These are phyloP conservation scores for Drosophila anomelani DNA, from an alignment of 2,888 invertebrate genomes.

Conservation along the genomic window DNA sequence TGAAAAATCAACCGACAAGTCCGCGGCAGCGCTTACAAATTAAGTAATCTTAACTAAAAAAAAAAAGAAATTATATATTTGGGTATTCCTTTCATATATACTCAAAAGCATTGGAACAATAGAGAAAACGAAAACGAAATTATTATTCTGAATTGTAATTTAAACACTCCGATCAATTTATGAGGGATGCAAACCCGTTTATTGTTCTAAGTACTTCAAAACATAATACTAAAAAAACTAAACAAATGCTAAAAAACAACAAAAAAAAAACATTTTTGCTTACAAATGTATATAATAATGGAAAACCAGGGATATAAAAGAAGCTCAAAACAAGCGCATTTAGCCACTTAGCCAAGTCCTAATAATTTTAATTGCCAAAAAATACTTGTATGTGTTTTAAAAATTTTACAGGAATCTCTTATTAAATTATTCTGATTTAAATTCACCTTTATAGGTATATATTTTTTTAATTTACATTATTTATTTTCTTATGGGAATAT, in stretches of 20 bases:
- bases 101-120: slow-evolving; percentile 25
- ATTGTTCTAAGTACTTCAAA: slow-evolving; percentile 68
- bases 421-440: background rate
- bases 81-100: slow-evolving; percentile 23
- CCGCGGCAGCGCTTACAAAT: slow-evolving; percentile 59
- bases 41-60: slow-evolving; percentile 55
- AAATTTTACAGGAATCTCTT: slow-evolving; percentile 1
- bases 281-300: slow-evolving; percentile 48
- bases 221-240: slow-evolving; percentile 61
- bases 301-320: slow-evolving; percentile 11
- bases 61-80: slow-evolving; percentile 10
- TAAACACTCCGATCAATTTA: slow-evolving; percentile 15
- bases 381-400: background rate
- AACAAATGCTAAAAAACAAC: slow-evolving; percentile 62
- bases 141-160: slow-evolving; percentile 29
- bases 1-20: slow-evolving; percentile 50
- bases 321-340: slow-evolving; percentile 4
- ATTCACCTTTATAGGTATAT: too few species aligned
- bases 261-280: slow-evolving; percentile 54
- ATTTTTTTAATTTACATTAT: too few species aligned
- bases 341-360: background rate
- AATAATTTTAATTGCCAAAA: background rate
- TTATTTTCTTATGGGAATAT: background rate
- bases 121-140: slow-evolving; percentile 13
- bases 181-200: slow-evolving; percentile 28